Evolutionary conservation across 2,113 vertebrate species (phyloP), one percentile per base, ranked within the genome.

Genomic region (Leucosticte australis): DNA sequence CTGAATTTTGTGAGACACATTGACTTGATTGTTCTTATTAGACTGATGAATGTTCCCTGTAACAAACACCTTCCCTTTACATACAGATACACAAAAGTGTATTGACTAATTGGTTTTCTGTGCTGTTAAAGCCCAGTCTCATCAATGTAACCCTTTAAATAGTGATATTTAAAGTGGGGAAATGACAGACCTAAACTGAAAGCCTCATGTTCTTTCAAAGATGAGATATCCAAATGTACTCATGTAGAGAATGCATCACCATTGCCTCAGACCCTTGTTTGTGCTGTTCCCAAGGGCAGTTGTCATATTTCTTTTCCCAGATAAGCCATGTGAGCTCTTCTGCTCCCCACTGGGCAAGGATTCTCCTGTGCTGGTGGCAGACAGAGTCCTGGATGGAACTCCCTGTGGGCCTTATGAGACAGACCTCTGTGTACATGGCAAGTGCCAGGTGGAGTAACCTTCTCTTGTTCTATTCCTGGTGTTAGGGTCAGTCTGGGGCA

Each of bases 401-500:
- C 98, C 99, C 1, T 99, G 99, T 27, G 99, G 99, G 63, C 99
- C 99, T 15, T 99, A 99, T 0, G 99, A 99, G 97, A 97, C 97
- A 0, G 99, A 99, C 95, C 98, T 99, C 89, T 99, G 99, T 94
- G 98, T 99, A 50, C 98, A 99, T 31, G 99, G 99, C 96, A 99
- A 97, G 92, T 99, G 99, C 98, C 99, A 99, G 99, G 99, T 99
- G 97, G 89, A 84, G 94, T 95, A 93, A 79, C 82, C 64, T 92
- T 96, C 87, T 87, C 39, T 93, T 96, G 30, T 90, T 91, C 92
- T 65, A 26, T 95, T 85, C 47, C 22, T 47, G 5, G 8, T 37
- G 33, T 26, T 33, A 6, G 16, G 3, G 39, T 10, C 80, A 64
- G 31, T 22, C 17, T 35, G 71, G 71, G 49, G 33, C 49, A 82